Conservation (phyloP, 2,797 vertebrate genomes). For the Hipposideros larvatus region DNA sequence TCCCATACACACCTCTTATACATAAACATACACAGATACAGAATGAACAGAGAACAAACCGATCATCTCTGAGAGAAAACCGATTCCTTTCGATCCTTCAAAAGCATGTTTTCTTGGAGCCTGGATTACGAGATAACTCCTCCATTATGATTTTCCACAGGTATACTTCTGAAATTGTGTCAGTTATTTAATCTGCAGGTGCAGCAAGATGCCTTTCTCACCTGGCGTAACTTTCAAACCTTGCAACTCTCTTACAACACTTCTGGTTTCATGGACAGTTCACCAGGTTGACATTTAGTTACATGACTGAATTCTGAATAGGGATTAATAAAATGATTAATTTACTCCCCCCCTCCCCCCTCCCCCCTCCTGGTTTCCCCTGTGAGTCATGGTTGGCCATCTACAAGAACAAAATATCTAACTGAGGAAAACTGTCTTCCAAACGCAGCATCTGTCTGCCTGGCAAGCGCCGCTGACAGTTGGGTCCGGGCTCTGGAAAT, state of each 20-base stretch:
- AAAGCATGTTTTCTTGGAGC: neutral
- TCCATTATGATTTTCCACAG: conserved; percentile 23
- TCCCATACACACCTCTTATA: neutral
- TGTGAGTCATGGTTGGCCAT: conserved; percentile 78
- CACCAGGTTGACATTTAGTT: conserved; percentile 61
- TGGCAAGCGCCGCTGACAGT: conserved; percentile 79
- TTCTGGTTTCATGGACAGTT: conserved; percentile 68
- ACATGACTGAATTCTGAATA: conserved; percentile 71
- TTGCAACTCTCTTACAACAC: neutral
- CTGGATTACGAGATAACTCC: conserved; percentile 33
- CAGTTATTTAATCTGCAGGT: neutral
- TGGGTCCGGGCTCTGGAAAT: conserved; percentile 68
- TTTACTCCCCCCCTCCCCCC: neutral
- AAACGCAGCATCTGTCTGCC: conserved; percentile 77
- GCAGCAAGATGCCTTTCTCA: neutral
- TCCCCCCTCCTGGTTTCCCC: conserved; percentile 30
- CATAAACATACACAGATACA: neutral
- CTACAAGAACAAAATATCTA: conserved; percentile 83
- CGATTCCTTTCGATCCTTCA: neutral
- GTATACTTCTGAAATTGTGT: neutral
- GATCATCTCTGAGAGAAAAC: neutral
- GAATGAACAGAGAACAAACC: neutral
- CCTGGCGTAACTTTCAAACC: conserved; percentile 7
- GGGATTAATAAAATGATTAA: conserved; percentile 76
- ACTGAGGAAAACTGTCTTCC: conserved; percentile 82